Evolutionary conservation across 1,140 invertebrate species (phyloP).

Genomic region (Drosophila virilis): DNA sequence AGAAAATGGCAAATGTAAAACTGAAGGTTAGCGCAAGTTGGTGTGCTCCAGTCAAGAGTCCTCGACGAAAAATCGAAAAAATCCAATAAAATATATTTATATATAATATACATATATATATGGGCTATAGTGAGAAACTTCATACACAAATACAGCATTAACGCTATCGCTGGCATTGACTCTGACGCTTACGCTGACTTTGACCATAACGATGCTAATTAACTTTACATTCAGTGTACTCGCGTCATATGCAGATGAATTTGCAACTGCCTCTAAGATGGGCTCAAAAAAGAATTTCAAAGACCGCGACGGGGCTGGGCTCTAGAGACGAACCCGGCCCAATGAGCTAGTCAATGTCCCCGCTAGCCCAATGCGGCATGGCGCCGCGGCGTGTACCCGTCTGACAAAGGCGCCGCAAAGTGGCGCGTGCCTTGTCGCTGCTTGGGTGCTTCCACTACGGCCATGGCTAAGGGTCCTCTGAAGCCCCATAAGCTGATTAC

Average conservation of each 20-base stretch:
- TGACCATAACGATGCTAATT: conserved; percentile 5
- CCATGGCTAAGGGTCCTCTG: conserved; percentile 1
- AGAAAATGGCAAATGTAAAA: no score
- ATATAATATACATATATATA: no score
- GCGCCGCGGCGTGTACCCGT: conserved; percentile 4
- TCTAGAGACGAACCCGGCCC: neutral
- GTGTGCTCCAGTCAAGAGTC: no score
- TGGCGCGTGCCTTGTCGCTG: neutral
- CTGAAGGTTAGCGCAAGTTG: no score
- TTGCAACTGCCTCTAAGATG: neutral
- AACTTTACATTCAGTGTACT: conserved; percentile 2
- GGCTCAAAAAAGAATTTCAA: neutral
- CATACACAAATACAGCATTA: neutral
- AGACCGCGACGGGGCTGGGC: neutral
- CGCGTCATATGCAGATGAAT: conserved; percentile 19
- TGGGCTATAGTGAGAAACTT: no score
- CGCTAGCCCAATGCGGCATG: no score
- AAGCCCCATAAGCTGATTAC: conserved; percentile 45
- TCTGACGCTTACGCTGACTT: neutral
- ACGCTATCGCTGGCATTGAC: neutral
- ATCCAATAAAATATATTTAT: no score
- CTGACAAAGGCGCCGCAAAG: neutral
- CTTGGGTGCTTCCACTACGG: neutral
- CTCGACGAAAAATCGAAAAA: no score
- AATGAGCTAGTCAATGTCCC: neutral